These are phyloP conservation scores for Mirza zaza DNA, from an alignment of 2,113 vertebrate species.

Conservation along the genomic window DNA sequence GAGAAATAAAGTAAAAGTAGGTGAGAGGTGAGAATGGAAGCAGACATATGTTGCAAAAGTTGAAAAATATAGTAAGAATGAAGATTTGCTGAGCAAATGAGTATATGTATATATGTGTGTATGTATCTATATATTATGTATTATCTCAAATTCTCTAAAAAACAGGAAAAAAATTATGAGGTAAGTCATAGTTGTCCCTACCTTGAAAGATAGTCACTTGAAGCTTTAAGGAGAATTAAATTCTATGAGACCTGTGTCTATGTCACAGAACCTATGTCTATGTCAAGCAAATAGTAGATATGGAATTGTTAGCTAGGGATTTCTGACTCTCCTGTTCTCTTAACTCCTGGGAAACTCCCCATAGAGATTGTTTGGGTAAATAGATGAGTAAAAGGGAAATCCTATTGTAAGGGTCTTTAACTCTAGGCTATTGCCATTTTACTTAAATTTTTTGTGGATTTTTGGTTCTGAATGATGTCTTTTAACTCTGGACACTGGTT, in stretches of 20 bases:
- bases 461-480: not conserved
- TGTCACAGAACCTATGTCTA: not conserved
- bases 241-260: not conserved
- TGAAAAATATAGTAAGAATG: not conserved
- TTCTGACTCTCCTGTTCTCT: not conserved
- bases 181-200: not conserved
- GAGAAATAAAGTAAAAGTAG: not conserved
- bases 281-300: not conserved
- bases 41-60: not conserved
- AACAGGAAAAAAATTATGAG: not conserved
- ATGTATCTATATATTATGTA: not conserved
- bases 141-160: slow-evolving; percentile 23
- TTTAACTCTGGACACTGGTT: not conserved
- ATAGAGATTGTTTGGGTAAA: not conserved
- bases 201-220: not conserved
- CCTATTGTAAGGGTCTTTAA: not conserved
- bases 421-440: not conserved
- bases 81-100: not conserved
- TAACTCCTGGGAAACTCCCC: not conserved
- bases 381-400: not conserved
- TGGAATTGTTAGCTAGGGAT: not conserved
- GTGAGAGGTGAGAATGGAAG: not conserved
- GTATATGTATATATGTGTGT: too few relatives aligned
- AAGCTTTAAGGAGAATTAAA: not conserved
- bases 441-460: not conserved